Evolutionary conservation across 2,797 vertebrate genomes (phyloP).

Genomic region (Anableps anableps): DNA sequence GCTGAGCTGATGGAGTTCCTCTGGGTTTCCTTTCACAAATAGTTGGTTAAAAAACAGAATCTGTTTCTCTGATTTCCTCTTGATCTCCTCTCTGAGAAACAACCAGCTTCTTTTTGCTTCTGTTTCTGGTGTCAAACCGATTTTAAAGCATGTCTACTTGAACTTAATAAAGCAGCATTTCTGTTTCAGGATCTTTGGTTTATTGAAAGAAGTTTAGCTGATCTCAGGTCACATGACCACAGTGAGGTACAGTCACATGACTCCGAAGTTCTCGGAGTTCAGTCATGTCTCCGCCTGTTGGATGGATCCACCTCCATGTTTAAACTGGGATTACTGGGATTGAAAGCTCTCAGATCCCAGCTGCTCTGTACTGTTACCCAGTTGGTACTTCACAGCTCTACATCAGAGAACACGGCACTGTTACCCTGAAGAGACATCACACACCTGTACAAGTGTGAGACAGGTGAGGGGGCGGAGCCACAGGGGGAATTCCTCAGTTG

Average conservation of each 20-base stretch:
- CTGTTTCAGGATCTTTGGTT: constrained; percentile 4
- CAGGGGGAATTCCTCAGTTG: not conserved
- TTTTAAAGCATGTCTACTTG: not conserved
- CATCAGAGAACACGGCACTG: not conserved
- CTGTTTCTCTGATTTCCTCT: not conserved
- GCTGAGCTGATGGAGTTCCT: constrained; percentile 11
- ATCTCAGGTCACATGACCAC: not conserved
- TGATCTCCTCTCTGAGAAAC: not conserved
- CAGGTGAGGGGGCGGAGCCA: constrained; percentile 1
- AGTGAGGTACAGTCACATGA: not conserved
- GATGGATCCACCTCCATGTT: constrained; percentile 21
- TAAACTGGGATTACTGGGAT: constrained; percentile 36
- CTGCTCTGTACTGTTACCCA: constrained; percentile 1
- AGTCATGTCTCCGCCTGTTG: constrained; percentile 19
- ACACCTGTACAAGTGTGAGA: not conserved
- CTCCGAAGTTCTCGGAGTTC: constrained; percentile 5
- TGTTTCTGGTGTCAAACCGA: not conserved
- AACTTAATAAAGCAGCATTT: constrained; percentile 1
- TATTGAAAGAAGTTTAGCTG: not conserved
- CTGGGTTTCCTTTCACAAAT: constrained; percentile 8
- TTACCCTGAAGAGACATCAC: not conserved
- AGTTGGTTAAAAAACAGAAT: constrained; percentile 1
- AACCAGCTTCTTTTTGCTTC: not conserved
- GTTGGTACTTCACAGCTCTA: not conserved
- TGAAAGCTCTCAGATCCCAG: constrained; percentile 6